A percentile compares a stretch with the other conserved stretches of the same genome.
phyloP scores from a whole-genome alignment of 2,888 invertebrate genomes.

The Meiosimyza decipiens region DNA sequence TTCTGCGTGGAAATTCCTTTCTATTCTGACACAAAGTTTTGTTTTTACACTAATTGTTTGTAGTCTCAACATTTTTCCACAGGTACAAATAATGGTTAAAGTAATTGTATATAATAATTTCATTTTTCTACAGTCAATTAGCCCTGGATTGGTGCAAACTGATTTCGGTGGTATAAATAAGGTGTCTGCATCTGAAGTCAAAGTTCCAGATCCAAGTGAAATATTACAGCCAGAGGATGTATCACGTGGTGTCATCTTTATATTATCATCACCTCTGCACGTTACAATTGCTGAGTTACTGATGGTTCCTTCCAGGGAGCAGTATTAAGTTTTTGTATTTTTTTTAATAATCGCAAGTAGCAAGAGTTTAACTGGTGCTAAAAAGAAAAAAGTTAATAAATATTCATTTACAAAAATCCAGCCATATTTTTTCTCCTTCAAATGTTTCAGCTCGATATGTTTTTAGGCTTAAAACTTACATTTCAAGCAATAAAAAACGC shows the following conservation, averaged over 20 bases:
- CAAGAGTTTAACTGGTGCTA: not conserved
- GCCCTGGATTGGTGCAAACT: slow-evolving; percentile 58
- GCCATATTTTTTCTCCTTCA: too few relatives aligned
- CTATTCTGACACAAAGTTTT: too few relatives aligned
- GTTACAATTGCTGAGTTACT: slow-evolving; percentile 55
- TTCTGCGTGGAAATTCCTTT: too few relatives aligned
- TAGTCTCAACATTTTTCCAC: not conserved
- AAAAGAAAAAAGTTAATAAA: too few relatives aligned
- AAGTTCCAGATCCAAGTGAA: slow-evolving; percentile 45
- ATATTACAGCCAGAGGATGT: slow-evolving; percentile 54
- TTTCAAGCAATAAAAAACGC: too few relatives aligned
- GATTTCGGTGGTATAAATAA: slow-evolving; percentile 47
- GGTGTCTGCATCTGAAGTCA: slow-evolving; percentile 39
- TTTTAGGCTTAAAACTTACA: too few relatives aligned
- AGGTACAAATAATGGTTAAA: not conserved
- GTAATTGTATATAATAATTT: slow-evolving; percentile 8
- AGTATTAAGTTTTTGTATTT: slow-evolving; percentile 47
- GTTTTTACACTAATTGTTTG: not conserved
- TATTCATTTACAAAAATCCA: too few relatives aligned
- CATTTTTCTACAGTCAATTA: slow-evolving; percentile 52
- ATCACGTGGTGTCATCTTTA: slow-evolving; percentile 53
- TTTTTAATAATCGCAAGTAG: not conserved
- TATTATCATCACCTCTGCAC: slow-evolving; percentile 53
- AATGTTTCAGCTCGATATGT: too few relatives aligned
- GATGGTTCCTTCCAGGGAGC: slow-evolving; percentile 54